Evolutionary conservation across 2,113 vertebrate genomes (phyloP).

Genomic region (Antechinus stuartii): DNA sequence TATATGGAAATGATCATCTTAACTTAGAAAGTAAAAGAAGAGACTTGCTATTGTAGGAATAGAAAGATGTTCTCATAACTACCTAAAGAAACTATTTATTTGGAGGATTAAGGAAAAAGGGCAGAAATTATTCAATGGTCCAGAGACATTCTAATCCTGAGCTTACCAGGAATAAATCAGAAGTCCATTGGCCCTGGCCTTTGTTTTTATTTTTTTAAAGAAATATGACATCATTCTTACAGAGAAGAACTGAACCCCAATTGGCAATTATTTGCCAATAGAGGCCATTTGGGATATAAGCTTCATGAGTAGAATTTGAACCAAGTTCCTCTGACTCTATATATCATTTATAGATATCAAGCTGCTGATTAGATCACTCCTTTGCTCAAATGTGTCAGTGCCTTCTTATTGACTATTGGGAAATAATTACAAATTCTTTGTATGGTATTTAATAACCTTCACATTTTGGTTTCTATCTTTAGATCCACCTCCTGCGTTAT

Average conservation of each 20-base stretch:
- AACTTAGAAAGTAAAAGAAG: not conserved
- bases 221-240: not conserved
- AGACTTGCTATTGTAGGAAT: not conserved
- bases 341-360: no score
- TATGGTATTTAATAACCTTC: not conserved
- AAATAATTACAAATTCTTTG: not conserved
- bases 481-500: not conserved
- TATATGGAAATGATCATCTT: not conserved
- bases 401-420: not conserved
- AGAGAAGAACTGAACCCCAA: not conserved
- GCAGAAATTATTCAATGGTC: not conserved
- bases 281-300: not conserved
- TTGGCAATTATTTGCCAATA: not conserved
- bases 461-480: not conserved
- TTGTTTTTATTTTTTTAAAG: not conserved
- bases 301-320: not conserved
- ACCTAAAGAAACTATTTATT: not conserved
- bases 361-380: not conserved
- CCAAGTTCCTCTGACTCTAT: not conserved
- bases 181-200: not conserved
- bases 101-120: not conserved
- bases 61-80: not conserved
- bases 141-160: not conserved
- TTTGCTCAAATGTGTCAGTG: not conserved
- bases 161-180: not conserved